These are phyloP conservation scores for Trichechus manatus DNA, from an alignment of 2,113 vertebrate genomes.

Conservation along the genomic window DNA sequence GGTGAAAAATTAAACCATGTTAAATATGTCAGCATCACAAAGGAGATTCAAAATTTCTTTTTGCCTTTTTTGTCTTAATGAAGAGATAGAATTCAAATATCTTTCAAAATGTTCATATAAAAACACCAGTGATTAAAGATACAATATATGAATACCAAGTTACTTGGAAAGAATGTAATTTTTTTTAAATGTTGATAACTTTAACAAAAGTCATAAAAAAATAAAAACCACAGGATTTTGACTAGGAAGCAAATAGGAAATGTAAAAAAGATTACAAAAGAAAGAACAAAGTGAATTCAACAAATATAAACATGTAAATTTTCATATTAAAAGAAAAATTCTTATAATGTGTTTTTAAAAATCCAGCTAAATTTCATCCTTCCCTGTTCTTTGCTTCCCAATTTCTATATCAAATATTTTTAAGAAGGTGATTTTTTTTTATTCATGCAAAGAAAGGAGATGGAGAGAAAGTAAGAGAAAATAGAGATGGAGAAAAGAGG, in stretches of 20 bases:
- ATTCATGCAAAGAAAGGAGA: not conserved
- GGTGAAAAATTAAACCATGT: not conserved
- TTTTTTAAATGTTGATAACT: not conserved
- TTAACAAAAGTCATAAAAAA: not conserved
- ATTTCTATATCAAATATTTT: not conserved
- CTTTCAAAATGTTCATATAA: not conserved
- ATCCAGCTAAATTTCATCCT: not conserved
- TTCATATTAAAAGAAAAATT: not conserved
- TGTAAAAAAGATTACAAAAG: not conserved
- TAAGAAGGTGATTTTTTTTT: not conserved
- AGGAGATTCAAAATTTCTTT: not conserved
- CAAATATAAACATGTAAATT: not conserved
- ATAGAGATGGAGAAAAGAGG: not conserved
- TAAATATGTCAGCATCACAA: not conserved
- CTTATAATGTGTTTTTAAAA: not conserved
- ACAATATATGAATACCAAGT: not conserved
- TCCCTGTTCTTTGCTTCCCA: not conserved
- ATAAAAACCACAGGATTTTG: not conserved
- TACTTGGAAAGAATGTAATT: not conserved
- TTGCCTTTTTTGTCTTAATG: not conserved
- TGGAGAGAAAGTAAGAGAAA: not conserved
- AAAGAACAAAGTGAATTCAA: slow-evolving; percentile 4
- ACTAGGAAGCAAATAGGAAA: not conserved
- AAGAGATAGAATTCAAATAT: not conserved
- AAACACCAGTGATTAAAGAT: not conserved